Conservation (phyloP, 2,113 vertebrate species). For the Myxocyprinus asiaticus region DNA sequence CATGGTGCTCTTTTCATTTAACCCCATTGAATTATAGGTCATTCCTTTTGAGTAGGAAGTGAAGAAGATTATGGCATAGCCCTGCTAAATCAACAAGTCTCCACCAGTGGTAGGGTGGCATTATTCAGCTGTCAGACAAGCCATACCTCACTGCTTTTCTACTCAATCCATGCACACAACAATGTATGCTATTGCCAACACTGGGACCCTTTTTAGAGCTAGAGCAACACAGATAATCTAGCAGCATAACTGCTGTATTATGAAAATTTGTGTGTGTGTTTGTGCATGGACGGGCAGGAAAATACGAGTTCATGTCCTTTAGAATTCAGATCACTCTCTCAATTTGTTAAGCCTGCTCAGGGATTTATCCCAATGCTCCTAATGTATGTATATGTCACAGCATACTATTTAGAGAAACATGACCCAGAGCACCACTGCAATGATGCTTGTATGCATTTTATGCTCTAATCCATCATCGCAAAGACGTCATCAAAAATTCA, state of each 20-base stretch:
- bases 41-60: constrained; percentile 69
- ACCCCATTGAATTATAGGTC: constrained; percentile 31
- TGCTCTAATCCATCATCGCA: constrained; percentile 19
- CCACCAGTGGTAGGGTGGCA: constrained; percentile 57
- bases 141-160: constrained; percentile 59
- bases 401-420: constrained; percentile 11
- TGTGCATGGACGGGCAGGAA: not conserved
- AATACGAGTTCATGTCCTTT: not conserved
- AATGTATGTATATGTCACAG: constrained; percentile 49
- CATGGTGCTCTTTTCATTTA: constrained; percentile 13
- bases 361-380: constrained; percentile 55
- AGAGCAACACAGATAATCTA: constrained; percentile 46
- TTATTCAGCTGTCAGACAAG: constrained; percentile 72
- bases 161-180: constrained; percentile 52
- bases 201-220: constrained; percentile 51
- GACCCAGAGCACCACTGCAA: not conserved
- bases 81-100: constrained; percentile 71
- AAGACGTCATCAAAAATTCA: constrained; percentile 38
- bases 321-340: constrained; percentile 38
- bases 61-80: constrained; percentile 68
- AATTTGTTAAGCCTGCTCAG: constrained; percentile 45
- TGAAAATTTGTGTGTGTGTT: constrained; percentile 4
- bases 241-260: constrained; percentile 10
- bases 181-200: constrained; percentile 59
- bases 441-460: not conserved